Evolutionary conservation across 2,113 vertebrate species (phyloP).

Genomic region (Ochotona curzoniae): DNA sequence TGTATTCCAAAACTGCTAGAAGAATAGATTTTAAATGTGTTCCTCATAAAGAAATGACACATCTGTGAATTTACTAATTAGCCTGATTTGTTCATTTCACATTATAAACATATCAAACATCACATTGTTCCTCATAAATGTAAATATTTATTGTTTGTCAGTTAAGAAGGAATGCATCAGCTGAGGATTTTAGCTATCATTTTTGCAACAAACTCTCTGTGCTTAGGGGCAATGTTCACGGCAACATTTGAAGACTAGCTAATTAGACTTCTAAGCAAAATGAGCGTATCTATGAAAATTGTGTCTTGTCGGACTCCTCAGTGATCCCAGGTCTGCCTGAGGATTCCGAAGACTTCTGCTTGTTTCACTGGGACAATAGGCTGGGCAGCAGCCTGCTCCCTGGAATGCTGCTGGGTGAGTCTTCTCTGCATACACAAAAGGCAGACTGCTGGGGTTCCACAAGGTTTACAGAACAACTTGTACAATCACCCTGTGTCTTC

Average conservation of each 20-base stretch:
- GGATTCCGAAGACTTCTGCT: not conserved
- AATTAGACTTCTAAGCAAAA: not conserved
- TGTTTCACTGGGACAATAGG: not conserved
- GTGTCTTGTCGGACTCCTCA: not conserved
- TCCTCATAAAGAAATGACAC: not conserved
- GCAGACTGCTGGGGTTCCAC: not conserved
- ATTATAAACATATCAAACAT: not conserved
- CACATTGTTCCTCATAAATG: not conserved
- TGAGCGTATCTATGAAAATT: not conserved
- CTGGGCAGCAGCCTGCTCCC: not conserved
- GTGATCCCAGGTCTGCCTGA: not conserved
- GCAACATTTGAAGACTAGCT: not conserved
- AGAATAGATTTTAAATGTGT: not conserved
- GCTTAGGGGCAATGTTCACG: not conserved
- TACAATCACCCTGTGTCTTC: not conserved
- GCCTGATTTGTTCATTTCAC: not conserved
- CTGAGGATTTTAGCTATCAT: not conserved
- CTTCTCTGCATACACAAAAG: not conserved
- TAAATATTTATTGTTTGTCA: not conserved
- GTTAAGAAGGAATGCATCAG: not conserved
- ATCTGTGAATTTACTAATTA: not conserved
- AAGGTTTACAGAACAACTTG: not conserved
- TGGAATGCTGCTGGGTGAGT: not conserved
- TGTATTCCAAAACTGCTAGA: not conserved
- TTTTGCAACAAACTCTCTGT: not conserved